Percentiles rank a stretch among this genome's conserved stretches.
Conservation (phyloP, 2,113 vertebrate genomes). For the Pluvianellus socialis region DNA sequence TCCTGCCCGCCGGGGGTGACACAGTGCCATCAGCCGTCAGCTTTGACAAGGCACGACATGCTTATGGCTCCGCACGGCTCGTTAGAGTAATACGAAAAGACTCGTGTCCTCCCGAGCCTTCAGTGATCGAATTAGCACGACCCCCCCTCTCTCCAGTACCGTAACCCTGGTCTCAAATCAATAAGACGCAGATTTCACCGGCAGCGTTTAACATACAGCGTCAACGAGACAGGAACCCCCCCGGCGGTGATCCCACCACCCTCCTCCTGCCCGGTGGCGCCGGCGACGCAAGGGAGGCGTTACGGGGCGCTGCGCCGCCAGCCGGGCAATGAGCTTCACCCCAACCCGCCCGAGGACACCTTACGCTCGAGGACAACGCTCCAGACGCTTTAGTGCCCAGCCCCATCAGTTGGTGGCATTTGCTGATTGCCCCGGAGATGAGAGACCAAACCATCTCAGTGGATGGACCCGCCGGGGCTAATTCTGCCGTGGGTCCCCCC, state of each 20-base stretch:
- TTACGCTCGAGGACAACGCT: neutral
- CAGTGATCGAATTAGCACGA: neutral
- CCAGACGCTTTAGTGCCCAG: neutral
- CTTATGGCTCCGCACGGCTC: neutral
- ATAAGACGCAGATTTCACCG: neutral
- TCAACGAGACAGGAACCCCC: neutral
- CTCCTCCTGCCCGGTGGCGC: neutral
- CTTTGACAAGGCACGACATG: neutral
- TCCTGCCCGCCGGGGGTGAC: neutral
- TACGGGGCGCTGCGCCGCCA: neutral
- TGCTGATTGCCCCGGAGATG: neutral
- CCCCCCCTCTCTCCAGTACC: constrained; percentile 10
- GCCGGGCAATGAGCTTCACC: neutral
- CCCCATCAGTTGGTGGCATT: no score
- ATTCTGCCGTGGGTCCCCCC: neutral
- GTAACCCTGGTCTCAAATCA: neutral
- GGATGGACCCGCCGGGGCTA: no score
- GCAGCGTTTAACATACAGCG: neutral
- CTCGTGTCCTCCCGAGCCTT: neutral
- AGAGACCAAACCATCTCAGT: neutral
- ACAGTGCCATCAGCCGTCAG: constrained; percentile 7
- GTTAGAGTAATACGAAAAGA: constrained; percentile 18
- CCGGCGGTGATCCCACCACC: neutral
- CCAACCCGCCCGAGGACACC: accelerated
- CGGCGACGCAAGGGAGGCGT: no score